Percentiles rank a stretch among this genome's conserved stretches.
These are phyloP conservation scores for Watsonalla binaria DNA, from an alignment of 2,888 invertebrate genomes.

Conservation along the genomic window DNA sequence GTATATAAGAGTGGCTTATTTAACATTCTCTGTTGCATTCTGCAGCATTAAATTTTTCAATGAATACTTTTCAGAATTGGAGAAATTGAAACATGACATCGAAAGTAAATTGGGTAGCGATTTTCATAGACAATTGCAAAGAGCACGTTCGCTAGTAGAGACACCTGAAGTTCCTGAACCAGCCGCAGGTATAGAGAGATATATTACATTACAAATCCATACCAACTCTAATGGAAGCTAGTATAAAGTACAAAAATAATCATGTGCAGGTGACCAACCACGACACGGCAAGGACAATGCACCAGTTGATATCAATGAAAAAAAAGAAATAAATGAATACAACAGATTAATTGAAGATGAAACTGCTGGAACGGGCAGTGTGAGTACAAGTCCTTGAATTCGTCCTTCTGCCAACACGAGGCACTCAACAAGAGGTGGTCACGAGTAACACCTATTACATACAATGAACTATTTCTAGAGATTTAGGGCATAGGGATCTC, in stretches of 20 bases:
- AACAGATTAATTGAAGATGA: conserved; percentile 94
- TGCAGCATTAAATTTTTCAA: background rate
- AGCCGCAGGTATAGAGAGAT: conserved; percentile 36
- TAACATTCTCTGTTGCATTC: too few relatives aligned
- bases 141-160: conserved; percentile 85
- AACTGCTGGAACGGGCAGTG: conserved; percentile 94
- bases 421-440: too few relatives aligned
- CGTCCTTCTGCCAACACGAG: too few relatives aligned
- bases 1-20: conserved; percentile 21
- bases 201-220: background rate
- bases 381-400: conserved; percentile 49
- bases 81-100: conserved; percentile 86
- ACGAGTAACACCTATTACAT: too few relatives aligned
- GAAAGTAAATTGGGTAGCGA: conserved; percentile 83
- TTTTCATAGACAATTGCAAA: conserved; percentile 82
- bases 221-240: background rate
- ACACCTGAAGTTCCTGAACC: conserved; percentile 82
- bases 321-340: conserved; percentile 61
- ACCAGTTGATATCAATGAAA: conserved; percentile 54
- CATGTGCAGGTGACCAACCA: conserved; percentile 51
- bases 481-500: too few relatives aligned
- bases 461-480: too few relatives aligned
- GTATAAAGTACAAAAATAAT: background rate
- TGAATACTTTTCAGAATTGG: conserved; percentile 49
- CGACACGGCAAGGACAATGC: conserved; percentile 64